A percentile compares a stretch with the other conserved stretches of the same genome.
phyloP scores from a whole-genome alignment of 2,888 invertebrate species.

The Drosophila barbarae region DNA sequence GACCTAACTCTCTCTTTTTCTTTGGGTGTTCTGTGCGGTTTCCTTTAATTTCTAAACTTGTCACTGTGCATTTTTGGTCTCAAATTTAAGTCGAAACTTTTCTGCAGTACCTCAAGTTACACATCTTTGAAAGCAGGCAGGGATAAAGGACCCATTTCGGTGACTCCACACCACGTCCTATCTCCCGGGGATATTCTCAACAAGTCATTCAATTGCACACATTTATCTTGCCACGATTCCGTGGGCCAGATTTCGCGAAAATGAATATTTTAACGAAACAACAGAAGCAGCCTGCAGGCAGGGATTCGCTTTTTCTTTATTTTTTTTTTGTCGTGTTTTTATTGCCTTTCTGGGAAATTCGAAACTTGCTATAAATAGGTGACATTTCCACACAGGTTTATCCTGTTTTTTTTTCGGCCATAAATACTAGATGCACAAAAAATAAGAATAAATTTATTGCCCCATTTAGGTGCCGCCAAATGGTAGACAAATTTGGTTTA shows the following conservation, averaged over 20 bases:
- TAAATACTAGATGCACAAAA: constrained; percentile 11
- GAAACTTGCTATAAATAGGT: constrained; percentile 21
- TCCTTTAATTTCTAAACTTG: constrained; percentile 1
- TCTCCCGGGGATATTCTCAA: constrained; percentile 18
- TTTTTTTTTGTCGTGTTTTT: constrained; percentile 3
- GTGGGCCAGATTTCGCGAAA: constrained; percentile 14
- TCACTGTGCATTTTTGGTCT: background rate
- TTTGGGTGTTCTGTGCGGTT: background rate
- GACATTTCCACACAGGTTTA: constrained; percentile 23
- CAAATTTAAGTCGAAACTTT: constrained; percentile 13
- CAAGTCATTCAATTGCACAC: constrained; percentile 23
- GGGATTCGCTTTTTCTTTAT: background rate
- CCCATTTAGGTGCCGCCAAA: constrained; percentile 16
- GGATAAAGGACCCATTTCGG: background rate
- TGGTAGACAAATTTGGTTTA: constrained; percentile 9
- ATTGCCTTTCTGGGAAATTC: constrained; percentile 10
- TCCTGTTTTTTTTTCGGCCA: background rate
- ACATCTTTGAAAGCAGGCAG: background rate
- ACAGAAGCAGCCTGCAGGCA: constrained; percentile 11
- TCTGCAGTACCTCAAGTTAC: constrained; percentile 4
- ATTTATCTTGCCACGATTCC: constrained; percentile 25
- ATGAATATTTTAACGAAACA: constrained; percentile 22
- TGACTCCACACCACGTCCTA: background rate
- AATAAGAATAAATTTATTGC: constrained; percentile 20
- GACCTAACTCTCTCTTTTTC: background rate